Percentiles rank a stretch among this genome's conserved stretches.
Conservation (phyloP, 1,140 invertebrate genomes). For the Macrobrachium rosenbergii region DNA sequence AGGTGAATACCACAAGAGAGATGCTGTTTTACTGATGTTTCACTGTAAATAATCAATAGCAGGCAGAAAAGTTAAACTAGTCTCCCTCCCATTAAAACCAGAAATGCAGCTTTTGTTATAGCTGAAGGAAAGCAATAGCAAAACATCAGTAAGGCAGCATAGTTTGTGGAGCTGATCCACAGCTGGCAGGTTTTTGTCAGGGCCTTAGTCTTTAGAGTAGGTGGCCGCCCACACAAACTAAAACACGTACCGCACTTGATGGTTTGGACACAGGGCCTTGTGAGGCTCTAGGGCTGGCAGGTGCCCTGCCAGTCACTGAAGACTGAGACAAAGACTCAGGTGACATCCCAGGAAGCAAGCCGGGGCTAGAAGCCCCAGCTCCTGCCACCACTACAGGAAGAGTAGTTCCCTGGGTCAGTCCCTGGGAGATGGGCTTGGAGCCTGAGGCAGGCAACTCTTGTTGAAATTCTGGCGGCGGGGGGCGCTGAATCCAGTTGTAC, state of each 20-base stretch:
- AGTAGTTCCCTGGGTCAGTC: slow-evolving; percentile 43
- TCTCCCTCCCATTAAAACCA: too few relatives aligned
- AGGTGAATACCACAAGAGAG: too few relatives aligned
- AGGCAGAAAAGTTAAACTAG: too few relatives aligned
- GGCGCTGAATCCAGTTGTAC: slow-evolving; percentile 93
- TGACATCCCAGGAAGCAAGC: too few relatives aligned
- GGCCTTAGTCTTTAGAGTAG: slow-evolving; percentile 7
- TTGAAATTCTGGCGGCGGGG: slow-evolving; percentile 82
- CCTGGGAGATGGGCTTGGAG: slow-evolving; percentile 53
- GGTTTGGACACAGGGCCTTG: slow-evolving; percentile 45
- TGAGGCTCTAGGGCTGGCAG: slow-evolving; percentile 45
- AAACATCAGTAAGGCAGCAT: too few relatives aligned
- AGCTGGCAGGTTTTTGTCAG: neutral
- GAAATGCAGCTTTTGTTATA: too few relatives aligned
- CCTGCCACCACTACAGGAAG: slow-evolving; percentile 38
- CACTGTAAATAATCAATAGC: too few relatives aligned
- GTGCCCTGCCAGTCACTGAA: too few relatives aligned
- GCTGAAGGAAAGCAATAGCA: too few relatives aligned
- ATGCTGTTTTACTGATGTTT: too few relatives aligned
- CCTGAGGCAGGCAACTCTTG: slow-evolving; percentile 67
- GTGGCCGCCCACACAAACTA: slow-evolving; percentile 52
- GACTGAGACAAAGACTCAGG: too few relatives aligned
- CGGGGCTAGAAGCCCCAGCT: slow-evolving; percentile 25
- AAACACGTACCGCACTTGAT: slow-evolving; percentile 55
- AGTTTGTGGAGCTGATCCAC: neutral